Percentiles rank a stretch among this genome's conserved stretches.
Conservation (phyloP, 2,113 vertebrate genomes). For the Micronycteris hirsuta region DNA sequence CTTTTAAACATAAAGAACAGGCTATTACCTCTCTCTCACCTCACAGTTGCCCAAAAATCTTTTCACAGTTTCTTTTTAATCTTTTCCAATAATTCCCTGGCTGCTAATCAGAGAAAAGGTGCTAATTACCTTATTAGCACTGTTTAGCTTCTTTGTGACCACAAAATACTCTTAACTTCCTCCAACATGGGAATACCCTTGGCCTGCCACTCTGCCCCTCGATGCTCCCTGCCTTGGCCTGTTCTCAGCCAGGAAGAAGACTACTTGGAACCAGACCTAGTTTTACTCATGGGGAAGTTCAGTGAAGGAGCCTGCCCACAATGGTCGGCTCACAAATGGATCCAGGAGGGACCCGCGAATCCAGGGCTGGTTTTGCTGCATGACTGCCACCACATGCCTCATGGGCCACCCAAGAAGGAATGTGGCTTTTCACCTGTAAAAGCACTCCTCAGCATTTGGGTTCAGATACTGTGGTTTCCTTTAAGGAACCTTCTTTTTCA, state of each 20-base stretch:
- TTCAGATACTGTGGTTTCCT: not conserved
- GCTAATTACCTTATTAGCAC: conserved; percentile 68
- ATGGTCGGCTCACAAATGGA: not conserved
- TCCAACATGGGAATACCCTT: not conserved
- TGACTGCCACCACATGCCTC: fast-evolving
- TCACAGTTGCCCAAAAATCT: conserved; percentile 33
- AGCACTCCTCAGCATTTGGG: not conserved
- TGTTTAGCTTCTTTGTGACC: conserved; percentile 11
- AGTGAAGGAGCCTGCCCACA: not conserved
- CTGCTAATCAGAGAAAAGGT: conserved; percentile 66
- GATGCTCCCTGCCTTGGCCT: not conserved
- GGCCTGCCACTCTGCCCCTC: not conserved
- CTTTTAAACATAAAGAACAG: not conserved
- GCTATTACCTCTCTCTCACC: not conserved
- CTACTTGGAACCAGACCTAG: not conserved
- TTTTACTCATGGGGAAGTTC: not conserved
- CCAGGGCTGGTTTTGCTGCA: too few relatives aligned
- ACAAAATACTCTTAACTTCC: not conserved
- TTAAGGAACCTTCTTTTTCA: not conserved
- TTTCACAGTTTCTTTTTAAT: conserved; percentile 65
- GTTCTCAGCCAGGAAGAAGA: not conserved
- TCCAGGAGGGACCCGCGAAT: not conserved
- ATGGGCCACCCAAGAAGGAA: not conserved
- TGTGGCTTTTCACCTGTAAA: not conserved
- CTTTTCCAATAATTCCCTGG: conserved; percentile 60